These are phyloP conservation scores for Diaphora mendica DNA, from an alignment of 2,888 invertebrate species.

Conservation along the genomic window DNA sequence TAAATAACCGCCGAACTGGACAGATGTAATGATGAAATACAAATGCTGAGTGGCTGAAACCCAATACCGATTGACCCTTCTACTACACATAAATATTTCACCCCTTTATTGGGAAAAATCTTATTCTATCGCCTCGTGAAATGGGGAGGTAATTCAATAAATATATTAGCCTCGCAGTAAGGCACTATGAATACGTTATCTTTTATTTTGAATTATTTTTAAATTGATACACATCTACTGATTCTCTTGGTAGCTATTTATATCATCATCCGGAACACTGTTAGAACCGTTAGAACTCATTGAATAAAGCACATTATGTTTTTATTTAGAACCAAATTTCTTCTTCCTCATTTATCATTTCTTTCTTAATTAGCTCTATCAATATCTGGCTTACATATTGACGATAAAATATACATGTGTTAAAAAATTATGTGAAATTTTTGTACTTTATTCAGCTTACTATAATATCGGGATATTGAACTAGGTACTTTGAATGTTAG, in stretches of 20 bases:
- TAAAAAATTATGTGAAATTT: not conserved
- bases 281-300: not conserved
- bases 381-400: slow-evolving; percentile 30
- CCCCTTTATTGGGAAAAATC: slow-evolving; percentile 47
- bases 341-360: slow-evolving; percentile 26
- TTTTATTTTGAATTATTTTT: slow-evolving; percentile 38
- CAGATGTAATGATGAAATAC: slow-evolving; percentile 19
- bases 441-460: not conserved
- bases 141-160: slow-evolving; percentile 55
- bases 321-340: not conserved
- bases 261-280: not conserved
- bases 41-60: slow-evolving; percentile 41
- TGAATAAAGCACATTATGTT: not conserved
- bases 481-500: no score
- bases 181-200: slow-evolving; percentile 38
- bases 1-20: slow-evolving; percentile 14
- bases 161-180: slow-evolving; percentile 48
- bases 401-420: not conserved
- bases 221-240: slow-evolving; percentile 27
- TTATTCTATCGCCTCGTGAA: slow-evolving; percentile 45
- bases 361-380: slow-evolving; percentile 73
- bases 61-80: slow-evolving; percentile 26
- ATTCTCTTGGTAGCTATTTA: slow-evolving; percentile 16
- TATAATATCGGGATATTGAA: no score
- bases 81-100: slow-evolving; percentile 44